Conservation (phyloP, 2,113 vertebrate species). For the Ranitomeya variabilis region DNA sequence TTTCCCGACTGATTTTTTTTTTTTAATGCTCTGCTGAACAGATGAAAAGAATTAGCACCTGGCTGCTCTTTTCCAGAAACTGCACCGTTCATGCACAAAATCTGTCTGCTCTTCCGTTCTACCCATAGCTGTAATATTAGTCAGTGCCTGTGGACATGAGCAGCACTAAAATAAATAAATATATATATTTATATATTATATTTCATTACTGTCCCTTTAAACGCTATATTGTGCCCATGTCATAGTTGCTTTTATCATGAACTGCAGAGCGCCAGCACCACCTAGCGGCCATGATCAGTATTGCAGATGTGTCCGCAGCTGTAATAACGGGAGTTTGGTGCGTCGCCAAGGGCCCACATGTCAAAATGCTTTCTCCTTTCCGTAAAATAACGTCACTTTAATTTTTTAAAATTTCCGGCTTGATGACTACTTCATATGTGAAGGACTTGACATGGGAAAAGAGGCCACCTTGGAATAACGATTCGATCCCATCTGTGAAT, state of each 20-base stretch:
- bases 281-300: neutral
- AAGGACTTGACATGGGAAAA: neutral
- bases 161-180: neutral
- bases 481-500: conserved; percentile 16
- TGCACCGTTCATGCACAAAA: too few species aligned
- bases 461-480: neutral
- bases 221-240: neutral
- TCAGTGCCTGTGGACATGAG: neutral
- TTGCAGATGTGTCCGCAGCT: neutral
- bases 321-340: neutral
- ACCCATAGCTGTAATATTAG: neutral
- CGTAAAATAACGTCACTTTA: neutral
- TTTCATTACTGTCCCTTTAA: too few species aligned
- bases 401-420: neutral
- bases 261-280: neutral
- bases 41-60: too few species aligned
- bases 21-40: too few species aligned
- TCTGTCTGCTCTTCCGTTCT: neutral
- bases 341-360: neutral
- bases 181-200: too few species aligned
- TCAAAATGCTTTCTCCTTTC: neutral
- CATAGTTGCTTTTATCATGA: neutral
- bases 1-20: too few species aligned
- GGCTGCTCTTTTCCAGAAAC: too few species aligned
- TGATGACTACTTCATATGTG: neutral